Base-by-base conservation (phyloP, 2,888 invertebrate species). In the Conistra vaccinii region DNA sequence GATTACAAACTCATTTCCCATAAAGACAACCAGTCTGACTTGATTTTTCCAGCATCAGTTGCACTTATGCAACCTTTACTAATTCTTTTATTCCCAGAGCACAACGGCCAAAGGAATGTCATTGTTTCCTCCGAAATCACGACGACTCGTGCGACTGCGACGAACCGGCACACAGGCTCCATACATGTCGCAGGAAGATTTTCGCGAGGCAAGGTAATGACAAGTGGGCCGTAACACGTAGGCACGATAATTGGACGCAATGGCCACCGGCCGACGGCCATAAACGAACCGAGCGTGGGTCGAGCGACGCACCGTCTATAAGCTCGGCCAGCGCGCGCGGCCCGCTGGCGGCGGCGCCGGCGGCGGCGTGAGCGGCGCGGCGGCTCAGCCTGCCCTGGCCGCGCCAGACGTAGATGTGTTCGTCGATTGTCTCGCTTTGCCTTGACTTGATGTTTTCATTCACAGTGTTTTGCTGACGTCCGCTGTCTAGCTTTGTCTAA, bases 201-300 rank as follows among this genome's bases (percentile, higher is more conserved):
- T 94, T 94, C 92, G 95, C 95, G 90, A 92, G 88, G 91, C 90
- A 90, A 90, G 90, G 92, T 93, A 94, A 93, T 92, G 94, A 93
- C 93, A 94, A 95, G 96, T 95, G 95, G 96, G 95, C 92, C 89
- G 94, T 91, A 89, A 91, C 94, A 95, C 92, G 95, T 95, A 95
- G 95, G 95, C 95, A 95, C 92, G 95, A 92, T 96, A 95, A 96
- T 96, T 96, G 95, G 93, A 89, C 94, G 90, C 93, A 94, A 93
- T 95, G 95, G 94, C 94, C 95, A 94, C 92, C 92, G 93, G 89
- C 91, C 93, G 92, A 88, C 92, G 91, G 90, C 96, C 94, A 95
- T 95, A 95, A 94, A 91, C 91, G 95, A 93, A 87, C 85, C 89
- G 80, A 71, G 94, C 94, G 96, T 96, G 94, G 96, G 96, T 89